Evolutionary conservation across 2,797 vertebrate genomes (phyloP), one percentile per base, ranked within the genome.

Genomic region (Psittacula derbiana): DNA sequence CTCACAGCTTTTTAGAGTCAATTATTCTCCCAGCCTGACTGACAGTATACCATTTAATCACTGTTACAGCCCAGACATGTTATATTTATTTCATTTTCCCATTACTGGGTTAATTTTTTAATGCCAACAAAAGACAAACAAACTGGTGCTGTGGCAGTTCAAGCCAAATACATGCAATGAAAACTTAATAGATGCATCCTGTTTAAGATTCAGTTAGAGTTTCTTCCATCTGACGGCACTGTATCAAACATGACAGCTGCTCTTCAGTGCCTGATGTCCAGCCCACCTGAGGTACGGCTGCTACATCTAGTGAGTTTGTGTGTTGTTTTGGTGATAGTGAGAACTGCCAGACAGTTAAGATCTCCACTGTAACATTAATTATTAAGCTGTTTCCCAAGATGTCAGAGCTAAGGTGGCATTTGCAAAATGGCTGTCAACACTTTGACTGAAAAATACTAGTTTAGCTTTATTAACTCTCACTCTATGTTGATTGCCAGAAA

Each of bases 231-330:
- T 71, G 73, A 83, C 81, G 58, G 79, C 85, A 38, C 43, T 0
- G 1, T n/a, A 88, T 90, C 80, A 88, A 94, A 92, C 28, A 31
- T 17, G 87, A 91, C 75, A 88, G 82, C 95, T 89, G 86, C 61
- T 92, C 85, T 84, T 76, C 73, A 52, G 76, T 13, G 58, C 75
- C 75, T 80, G 62, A n/a, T 73, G 55, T 46, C 82, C 92, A 85
- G 70, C 62, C 76, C 87, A 94, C 62, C 90, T 70, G 58, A 92
- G 87, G 46, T 13, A 46, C 20, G 1, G 14, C 82, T 69, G 66
- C 89, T 80, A 36, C 16, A 47, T 31, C 66, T 53, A 18, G 2
- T 17, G 76, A 62, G 70, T 52, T 8, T 82, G 52, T 41, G 31
- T 16, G 58, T 6, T 79, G 58, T 40, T 92, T 67, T 76, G 67